phyloP scores from a whole-genome alignment of 2,797 vertebrate species.

The Dipus sagitta region DNA sequence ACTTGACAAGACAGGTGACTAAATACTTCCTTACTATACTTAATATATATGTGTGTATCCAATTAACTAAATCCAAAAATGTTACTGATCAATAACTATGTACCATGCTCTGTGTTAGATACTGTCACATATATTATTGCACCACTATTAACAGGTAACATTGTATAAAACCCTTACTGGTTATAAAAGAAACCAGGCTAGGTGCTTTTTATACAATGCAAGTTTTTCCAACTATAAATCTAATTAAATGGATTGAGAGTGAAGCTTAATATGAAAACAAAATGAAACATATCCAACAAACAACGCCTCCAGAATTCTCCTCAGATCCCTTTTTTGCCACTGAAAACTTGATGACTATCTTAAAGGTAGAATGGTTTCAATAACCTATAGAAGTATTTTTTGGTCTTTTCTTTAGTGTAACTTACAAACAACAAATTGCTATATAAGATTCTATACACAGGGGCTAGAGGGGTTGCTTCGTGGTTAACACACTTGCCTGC shows the following conservation, averaged over 20 bases:
- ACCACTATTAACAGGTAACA: background rate
- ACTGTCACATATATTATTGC: background rate
- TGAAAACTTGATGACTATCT: conserved; percentile 3
- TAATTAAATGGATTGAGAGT: conserved; percentile 13
- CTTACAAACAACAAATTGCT: conserved; percentile 50
- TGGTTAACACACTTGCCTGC: background rate
- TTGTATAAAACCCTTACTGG: conserved; percentile 39
- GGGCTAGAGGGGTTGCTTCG: background rate
- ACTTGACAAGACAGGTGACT: conserved; percentile 24
- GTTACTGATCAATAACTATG: conserved; percentile 18
- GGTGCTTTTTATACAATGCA: conserved; percentile 51
- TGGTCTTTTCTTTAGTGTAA: conserved; percentile 35
- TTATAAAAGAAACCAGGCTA: conserved; percentile 18
- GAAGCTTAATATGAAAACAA: conserved; percentile 45
- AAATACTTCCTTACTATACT: conserved; percentile 47
- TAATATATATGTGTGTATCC: background rate
- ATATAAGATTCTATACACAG: background rate
- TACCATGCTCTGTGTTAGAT: conserved; percentile 38
- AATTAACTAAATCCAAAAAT: conserved; percentile 41
- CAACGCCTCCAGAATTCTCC: conserved; percentile 12
- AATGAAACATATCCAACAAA: conserved; percentile 52
- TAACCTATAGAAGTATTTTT: conserved; percentile 45
- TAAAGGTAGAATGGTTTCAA: conserved; percentile 27
- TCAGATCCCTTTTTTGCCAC: conserved; percentile 28
- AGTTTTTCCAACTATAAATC: conserved; percentile 7